phyloP scores from a whole-genome alignment of 2,113 vertebrate species.

The Girardinichthys multiradiatus region DNA sequence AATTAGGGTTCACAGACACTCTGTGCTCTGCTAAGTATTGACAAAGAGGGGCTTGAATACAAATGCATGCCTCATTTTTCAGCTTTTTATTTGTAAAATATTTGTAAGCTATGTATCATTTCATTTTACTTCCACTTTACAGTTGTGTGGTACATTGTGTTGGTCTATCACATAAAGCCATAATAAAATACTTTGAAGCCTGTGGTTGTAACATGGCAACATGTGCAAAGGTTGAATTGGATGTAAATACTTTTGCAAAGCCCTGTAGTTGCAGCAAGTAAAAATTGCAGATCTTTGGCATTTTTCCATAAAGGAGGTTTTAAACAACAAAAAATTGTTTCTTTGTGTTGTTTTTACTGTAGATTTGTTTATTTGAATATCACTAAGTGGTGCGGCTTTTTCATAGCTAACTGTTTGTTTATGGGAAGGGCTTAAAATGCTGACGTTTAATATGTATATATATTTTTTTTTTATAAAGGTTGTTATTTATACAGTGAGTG shows the following conservation, averaged over 20 bases:
- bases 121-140: neutral
- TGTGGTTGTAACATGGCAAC: neutral
- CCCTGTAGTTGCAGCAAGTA: neutral
- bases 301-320: neutral
- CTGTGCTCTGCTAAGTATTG: neutral
- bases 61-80: too few species aligned
- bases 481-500: conserved; percentile 44
- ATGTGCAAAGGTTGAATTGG: neutral
- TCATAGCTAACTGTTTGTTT: conserved; percentile 24
- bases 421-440: conserved; percentile 55
- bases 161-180: too few species aligned
- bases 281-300: neutral
- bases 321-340: neutral
- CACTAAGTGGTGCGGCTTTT: neutral
- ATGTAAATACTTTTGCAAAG: neutral
- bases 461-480: conserved; percentile 55
- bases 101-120: neutral
- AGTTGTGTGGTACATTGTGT: too few species aligned
- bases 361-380: neutral
- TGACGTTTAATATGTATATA: conserved; percentile 53
- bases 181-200: too few species aligned
- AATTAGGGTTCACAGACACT: neutral
- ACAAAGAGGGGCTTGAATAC: neutral
- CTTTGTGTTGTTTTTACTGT: neutral
- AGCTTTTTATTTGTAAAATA: too few species aligned